These are phyloP conservation scores for Oostethus manadensis DNA, from an alignment of 2,113 vertebrate genomes.

Conservation along the genomic window DNA sequence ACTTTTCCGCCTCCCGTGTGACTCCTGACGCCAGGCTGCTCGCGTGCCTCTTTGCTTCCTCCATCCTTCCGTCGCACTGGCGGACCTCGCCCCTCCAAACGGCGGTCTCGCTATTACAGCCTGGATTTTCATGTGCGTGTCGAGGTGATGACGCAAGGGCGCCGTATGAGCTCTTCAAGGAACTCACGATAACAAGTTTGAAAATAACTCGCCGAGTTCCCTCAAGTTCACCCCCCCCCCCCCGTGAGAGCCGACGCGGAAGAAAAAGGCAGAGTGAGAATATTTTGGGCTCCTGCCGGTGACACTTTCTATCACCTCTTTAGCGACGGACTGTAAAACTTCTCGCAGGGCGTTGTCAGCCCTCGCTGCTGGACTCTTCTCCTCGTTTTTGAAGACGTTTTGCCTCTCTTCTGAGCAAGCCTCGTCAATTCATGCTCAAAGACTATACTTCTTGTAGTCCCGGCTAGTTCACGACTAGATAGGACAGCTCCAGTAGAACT, in stretches of 20 bases:
- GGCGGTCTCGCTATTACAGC: too few species aligned
- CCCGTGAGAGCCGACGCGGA: conserved; percentile 1
- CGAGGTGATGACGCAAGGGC: too few species aligned
- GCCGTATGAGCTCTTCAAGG: conserved; percentile 10
- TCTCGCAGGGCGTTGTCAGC: background rate
- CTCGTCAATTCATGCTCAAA: too few species aligned
- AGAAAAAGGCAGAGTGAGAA: conserved; percentile 1
- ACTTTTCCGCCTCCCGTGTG: conserved; percentile 45
- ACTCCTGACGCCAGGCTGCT: conserved; percentile 30
- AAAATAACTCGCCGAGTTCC: conserved; percentile 1
- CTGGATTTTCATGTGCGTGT: too few species aligned
- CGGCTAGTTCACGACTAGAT: too few species aligned
- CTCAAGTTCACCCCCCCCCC: conserved; percentile 6
- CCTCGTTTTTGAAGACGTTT: background rate
- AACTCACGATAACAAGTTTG: background rate
- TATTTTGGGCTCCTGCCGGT: background rate
- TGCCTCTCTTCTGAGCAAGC: too few species aligned
- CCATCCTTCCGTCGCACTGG: conserved; percentile 9
- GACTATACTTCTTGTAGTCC: too few species aligned
- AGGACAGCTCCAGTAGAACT: too few species aligned
- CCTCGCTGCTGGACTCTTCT: background rate
- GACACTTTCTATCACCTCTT: conserved; percentile 3
- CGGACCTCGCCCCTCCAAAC: background rate
- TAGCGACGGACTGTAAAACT: background rate
- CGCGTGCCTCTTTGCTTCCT: conserved; percentile 17